Evolutionary conservation across 2,888 invertebrate species (phyloP).

Genomic region (Crepidodera aurea): DNA sequence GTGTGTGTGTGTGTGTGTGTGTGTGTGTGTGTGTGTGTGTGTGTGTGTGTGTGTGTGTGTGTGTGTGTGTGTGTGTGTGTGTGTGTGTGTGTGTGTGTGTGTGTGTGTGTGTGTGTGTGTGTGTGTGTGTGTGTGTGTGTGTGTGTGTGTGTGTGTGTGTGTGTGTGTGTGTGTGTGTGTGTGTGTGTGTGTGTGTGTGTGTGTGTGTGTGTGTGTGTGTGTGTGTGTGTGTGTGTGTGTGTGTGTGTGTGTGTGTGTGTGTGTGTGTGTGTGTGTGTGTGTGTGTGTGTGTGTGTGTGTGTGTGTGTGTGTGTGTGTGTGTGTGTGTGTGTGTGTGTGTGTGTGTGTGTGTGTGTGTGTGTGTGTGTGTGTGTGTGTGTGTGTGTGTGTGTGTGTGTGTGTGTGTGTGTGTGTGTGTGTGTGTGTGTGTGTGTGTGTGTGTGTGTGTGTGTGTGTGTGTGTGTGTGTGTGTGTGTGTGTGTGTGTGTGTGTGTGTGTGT

Average conservation of each 20-base stretch:
- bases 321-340: conserved; percentile 11
- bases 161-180: conserved; percentile 11
- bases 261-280: conserved; percentile 11
- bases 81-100: conserved; percentile 11
- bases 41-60: conserved; percentile 4
- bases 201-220: conserved; percentile 11
- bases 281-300: conserved; percentile 11
- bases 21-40: conserved; percentile 8
- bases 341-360: conserved; percentile 11
- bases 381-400: conserved; percentile 11
- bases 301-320: conserved; percentile 11
- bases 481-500: conserved; percentile 8
- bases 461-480: conserved; percentile 11
- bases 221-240: conserved; percentile 9
- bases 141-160: conserved; percentile 11
- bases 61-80: conserved; percentile 11
- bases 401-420: conserved; percentile 11
- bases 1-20: neutral
- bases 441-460: conserved; percentile 11
- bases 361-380: conserved; percentile 11
- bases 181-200: conserved; percentile 11
- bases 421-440: conserved; percentile 11
- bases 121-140: conserved; percentile 11
- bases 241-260: conserved; percentile 9
- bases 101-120: conserved; percentile 11